Base-by-base conservation (phyloP, 1,140 invertebrate species). In the Penaeus vannamei region DNA sequence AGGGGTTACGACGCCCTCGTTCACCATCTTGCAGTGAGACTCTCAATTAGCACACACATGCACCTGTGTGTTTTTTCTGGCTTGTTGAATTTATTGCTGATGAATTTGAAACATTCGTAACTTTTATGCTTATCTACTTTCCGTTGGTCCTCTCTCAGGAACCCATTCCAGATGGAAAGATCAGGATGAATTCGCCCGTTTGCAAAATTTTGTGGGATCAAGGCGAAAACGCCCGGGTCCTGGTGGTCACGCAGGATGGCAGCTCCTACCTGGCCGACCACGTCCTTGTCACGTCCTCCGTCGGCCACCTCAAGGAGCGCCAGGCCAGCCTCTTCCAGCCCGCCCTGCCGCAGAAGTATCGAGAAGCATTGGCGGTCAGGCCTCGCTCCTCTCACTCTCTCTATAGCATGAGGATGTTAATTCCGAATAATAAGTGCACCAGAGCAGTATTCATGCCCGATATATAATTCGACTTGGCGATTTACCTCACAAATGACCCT, bases 141-240 rank as follows among this genome's bases (percentile, higher is more conserved):
- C 10, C 17, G 7, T 29, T 76, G 42, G 10, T 76, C 20, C 10
- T 76, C 1, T 36, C 5, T 3, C 72, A 76, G 72, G 3, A 22
- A 19, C 17, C n/a, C 26, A 76, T 76, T 20, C 72, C 72, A 1
- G 8, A 7, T 19, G 26, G 42, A 29, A 32, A 7, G 7, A 12
- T 76, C 72, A 76, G 42, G 2, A 76, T 36, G 10, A 3, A 10
- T 20, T 7, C 72, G 19, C 72, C 72, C 22, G 72, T 76, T 29
- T 76, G 72, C 20, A 76, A 76, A 76, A 26, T 76, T 32, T 76
- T 76, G 29, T 76, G 72, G 72, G 72, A 76, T 36, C 19, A 26
- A 36, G 72, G 22, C 10, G 29, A 29, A 7, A 20, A 29, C 26
- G 72, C 22, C 19, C 29, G n/a, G 72, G 72, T 12, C 26, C 72